Conservation (phyloP, 1,140 invertebrate genomes). For the Sarcophaga peregrina region DNA sequence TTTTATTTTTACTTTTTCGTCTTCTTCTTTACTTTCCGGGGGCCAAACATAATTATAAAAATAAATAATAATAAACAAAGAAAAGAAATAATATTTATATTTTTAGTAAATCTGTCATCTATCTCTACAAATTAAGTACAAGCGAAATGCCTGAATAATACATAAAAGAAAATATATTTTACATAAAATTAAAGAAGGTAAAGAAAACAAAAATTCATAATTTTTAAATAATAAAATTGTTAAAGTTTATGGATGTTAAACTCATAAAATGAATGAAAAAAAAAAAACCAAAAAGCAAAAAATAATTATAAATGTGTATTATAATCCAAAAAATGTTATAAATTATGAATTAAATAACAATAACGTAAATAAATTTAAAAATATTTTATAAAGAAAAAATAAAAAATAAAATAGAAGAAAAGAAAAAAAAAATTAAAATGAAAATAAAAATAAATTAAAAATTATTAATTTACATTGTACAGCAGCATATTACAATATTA, state of each 20-base stretch:
- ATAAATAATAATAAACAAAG: neutral
- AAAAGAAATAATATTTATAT: neutral
- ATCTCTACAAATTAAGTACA: slow-evolving; percentile 13
- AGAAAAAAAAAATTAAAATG: slow-evolving; percentile 18
- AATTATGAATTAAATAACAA: neutral
- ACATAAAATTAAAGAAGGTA: neutral
- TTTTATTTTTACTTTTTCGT: neutral
- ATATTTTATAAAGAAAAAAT: neutral
- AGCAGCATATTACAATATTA: slow-evolving; percentile 29
- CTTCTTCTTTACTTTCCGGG: slow-evolving; percentile 43
- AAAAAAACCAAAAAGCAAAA: slow-evolving; percentile 32
- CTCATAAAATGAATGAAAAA: slow-evolving; percentile 38
- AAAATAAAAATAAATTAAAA: neutral
- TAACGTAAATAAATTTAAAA: neutral
- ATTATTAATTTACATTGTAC: neutral
- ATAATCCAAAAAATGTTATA: slow-evolving; percentile 24
- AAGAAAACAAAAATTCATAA: slow-evolving; percentile 23
- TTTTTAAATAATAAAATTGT: slow-evolving; percentile 36
- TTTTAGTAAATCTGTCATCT: neutral
- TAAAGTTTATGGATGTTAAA: slow-evolving; percentile 42
- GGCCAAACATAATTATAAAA: slow-evolving; percentile 38
- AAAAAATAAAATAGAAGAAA: neutral
- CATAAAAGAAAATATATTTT: neutral
- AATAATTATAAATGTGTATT: slow-evolving; percentile 26
- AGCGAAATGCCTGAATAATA: slow-evolving; percentile 30